Percentiles rank a stretch among this genome's conserved stretches.
Conservation (phyloP, 1,140 invertebrate genomes). For the Tetragonula clypearis region DNA sequence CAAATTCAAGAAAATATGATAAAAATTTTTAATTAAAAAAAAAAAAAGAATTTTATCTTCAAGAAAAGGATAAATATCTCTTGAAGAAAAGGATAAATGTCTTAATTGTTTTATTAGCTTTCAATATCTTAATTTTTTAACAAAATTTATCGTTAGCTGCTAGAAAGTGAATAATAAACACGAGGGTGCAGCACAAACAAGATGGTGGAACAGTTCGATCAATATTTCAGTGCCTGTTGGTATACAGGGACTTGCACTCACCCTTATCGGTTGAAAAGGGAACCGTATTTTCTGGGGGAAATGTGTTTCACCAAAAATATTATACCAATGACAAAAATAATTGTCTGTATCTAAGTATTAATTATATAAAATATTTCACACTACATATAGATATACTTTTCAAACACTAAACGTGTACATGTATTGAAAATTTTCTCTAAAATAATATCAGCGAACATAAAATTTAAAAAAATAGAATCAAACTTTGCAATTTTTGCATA, state of each 20-base stretch:
- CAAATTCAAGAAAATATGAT: not conserved
- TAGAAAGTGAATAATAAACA: not conserved
- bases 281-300: not conserved
- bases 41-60: not conserved
- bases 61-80: not conserved
- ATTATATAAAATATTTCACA: not conserved
- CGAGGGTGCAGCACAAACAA: constrained; percentile 19
- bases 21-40: not conserved
- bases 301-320: not conserved
- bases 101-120: too few species aligned
- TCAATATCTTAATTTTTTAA: too few species aligned
- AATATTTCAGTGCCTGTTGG: constrained; percentile 8
- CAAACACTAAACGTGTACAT: not conserved
- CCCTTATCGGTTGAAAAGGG: not conserved
- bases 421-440: not conserved
- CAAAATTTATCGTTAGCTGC: not conserved
- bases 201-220: not conserved
- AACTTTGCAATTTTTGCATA: not conserved
- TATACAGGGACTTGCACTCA: not conserved
- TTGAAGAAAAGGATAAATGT: not conserved
- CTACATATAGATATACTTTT: not conserved
- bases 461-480: not conserved
- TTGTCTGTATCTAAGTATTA: not conserved
- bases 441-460: too few species aligned
- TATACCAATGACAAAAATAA: not conserved